These are phyloP conservation scores for Clarias magur DNA, from an alignment of 2,113 vertebrate species.

Conservation along the genomic window DNA sequence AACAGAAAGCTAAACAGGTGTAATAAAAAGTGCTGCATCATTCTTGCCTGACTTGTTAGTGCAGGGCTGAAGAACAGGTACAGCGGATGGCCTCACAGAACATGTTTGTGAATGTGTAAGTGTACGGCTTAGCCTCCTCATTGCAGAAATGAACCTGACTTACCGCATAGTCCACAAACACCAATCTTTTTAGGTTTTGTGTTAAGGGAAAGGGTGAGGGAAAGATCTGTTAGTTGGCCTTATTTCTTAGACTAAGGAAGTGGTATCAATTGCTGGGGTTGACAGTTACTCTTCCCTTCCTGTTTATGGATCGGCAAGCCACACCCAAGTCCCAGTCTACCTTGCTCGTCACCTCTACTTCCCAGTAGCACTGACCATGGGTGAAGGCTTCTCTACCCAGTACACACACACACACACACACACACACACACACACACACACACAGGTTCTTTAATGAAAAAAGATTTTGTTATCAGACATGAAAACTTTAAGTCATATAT, in stretches of 20 bases:
- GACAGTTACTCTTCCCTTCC: conserved; percentile 72
- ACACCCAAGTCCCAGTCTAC: conserved; percentile 76
- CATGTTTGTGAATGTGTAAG: conserved; percentile 39
- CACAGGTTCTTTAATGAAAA: neutral
- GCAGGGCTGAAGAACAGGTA: conserved; percentile 65
- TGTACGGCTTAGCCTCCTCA: conserved; percentile 20
- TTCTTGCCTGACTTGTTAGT: conserved; percentile 35
- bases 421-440: too few relatives aligned
- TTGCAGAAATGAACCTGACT: conserved; percentile 62
- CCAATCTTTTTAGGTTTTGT: conserved; percentile 58
- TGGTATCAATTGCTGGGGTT: conserved; percentile 72
- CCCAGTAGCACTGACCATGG: conserved; percentile 73
- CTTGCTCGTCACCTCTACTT: conserved; percentile 72
- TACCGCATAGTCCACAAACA: conserved; percentile 67
- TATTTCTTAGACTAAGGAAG: conserved; percentile 70
- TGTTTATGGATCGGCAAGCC: conserved; percentile 62
- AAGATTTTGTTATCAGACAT: neutral
- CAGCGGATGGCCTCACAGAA: conserved; percentile 45
- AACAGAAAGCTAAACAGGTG: conserved; percentile 25
- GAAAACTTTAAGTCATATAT: neutral
- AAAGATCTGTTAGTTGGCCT: conserved; percentile 45
- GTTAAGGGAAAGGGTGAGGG: conserved; percentile 50
- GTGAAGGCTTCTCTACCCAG: conserved; percentile 67
- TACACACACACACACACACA: conserved; percentile 58
- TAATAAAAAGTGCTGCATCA: conserved; percentile 48